phyloP scores from a whole-genome alignment of 2,797 vertebrate species.

The Leptatherina wallacei region DNA sequence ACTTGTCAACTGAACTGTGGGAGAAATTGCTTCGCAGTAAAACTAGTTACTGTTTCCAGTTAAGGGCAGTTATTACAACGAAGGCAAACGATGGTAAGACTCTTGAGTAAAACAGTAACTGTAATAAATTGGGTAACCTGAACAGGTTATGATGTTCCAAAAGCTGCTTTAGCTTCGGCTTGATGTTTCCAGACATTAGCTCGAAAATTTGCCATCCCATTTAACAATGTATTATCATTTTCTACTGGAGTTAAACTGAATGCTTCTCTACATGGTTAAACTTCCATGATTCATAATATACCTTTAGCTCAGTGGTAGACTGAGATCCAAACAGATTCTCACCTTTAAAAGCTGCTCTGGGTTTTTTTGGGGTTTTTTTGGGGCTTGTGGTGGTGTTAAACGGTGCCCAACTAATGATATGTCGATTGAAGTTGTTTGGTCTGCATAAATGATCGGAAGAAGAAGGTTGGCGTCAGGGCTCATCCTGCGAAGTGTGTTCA shows the following conservation, averaged over 20 bases:
- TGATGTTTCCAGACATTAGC: background rate
- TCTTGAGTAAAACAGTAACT: slow-evolving; percentile 25
- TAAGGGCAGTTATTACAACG: slow-evolving; percentile 3
- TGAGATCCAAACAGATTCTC: background rate
- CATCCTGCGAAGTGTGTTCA: slow-evolving; percentile 29
- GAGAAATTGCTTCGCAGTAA: slow-evolving; percentile 19
- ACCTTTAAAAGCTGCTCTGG: slow-evolving; percentile 11
- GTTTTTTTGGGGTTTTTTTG: slow-evolving; percentile 4
- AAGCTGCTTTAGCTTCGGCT: background rate
- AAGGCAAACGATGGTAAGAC: background rate
- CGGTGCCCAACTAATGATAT: slow-evolving; percentile 6
- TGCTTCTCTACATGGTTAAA: slow-evolving; percentile 51
- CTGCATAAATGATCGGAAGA: slow-evolving; percentile 32
- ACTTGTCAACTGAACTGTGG: slow-evolving; percentile 13
- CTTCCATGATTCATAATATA: slow-evolving; percentile 49
- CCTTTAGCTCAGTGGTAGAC: background rate
- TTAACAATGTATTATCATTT: background rate
- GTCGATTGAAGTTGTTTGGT: slow-evolving; percentile 43
- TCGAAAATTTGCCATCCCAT: background rate
- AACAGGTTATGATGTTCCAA: background rate
- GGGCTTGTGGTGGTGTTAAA: slow-evolving; percentile 27
- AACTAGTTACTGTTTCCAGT: background rate
- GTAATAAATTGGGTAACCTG: slow-evolving; percentile 8
- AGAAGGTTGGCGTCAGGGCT: slow-evolving; percentile 31
- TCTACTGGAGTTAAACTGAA: slow-evolving; percentile 45